Conservation (phyloP, 2,797 vertebrate species). For the Sebastes matsubarae region DNA sequence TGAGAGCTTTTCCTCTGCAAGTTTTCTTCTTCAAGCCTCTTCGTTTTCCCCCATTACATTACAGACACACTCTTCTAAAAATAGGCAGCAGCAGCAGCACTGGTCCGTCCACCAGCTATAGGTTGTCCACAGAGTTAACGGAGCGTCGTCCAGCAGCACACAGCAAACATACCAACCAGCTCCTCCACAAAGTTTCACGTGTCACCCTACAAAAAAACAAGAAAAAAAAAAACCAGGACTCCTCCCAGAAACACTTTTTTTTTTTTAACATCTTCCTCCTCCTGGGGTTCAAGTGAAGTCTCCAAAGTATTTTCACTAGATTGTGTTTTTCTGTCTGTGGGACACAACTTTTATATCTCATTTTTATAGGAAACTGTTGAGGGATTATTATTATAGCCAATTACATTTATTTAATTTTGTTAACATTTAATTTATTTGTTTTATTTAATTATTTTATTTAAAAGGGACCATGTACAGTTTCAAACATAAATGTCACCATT, state of each 20-base stretch:
- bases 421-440: too few relatives aligned
- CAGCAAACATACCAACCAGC: conserved; percentile 58
- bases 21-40: conserved; percentile 54
- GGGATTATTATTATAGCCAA: background rate
- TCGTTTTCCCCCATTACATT: conserved; percentile 61
- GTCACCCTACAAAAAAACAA: conserved; percentile 60
- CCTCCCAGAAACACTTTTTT: conserved; percentile 68
- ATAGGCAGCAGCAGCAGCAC: conserved; percentile 29
- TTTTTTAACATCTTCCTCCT: conserved; percentile 56
- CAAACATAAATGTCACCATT: too few relatives aligned
- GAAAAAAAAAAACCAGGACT: conserved; percentile 46
- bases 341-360: background rate
- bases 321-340: background rate
- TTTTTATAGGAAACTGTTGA: background rate
- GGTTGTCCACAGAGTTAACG: conserved; percentile 54
- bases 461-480: too few relatives aligned
- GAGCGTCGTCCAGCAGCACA: conserved; percentile 25
- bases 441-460: too few relatives aligned
- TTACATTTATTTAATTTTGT: background rate
- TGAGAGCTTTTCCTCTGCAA: conserved; percentile 32
- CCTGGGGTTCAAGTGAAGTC: conserved; percentile 15
- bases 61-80: conserved; percentile 50
- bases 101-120: conserved; percentile 16
- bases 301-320: conserved; percentile 10
- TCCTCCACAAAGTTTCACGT: conserved; percentile 80